phyloP scores from a whole-genome alignment of 2,888 invertebrate species.

The Lomographa bimaculata region DNA sequence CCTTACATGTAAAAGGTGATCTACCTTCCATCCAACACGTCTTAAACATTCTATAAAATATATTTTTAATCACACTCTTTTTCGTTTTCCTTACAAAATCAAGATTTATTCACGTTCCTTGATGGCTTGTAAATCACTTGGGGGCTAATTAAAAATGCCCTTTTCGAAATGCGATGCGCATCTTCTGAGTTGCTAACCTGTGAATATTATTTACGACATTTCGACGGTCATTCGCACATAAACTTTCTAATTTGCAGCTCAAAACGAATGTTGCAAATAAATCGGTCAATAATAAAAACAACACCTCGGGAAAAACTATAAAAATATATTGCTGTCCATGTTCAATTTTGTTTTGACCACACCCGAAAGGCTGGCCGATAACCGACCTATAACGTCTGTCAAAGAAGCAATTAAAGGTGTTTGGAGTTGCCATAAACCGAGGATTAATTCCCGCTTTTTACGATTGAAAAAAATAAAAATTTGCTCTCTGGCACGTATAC shows the following conservation, averaged over 20 bases:
- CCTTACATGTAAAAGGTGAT: conserved; percentile 19
- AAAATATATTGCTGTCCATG: conserved; percentile 72
- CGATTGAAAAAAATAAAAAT: conserved; percentile 45
- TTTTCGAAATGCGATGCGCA: conserved; percentile 50
- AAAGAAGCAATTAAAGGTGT: conserved; percentile 79
- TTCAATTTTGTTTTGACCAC: conserved; percentile 71
- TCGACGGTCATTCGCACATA: conserved; percentile 65
- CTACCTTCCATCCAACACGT: conserved; percentile 15
- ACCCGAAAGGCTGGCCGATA: conserved; percentile 65
- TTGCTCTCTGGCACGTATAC: conserved; percentile 50
- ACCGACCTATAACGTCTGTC: conserved; percentile 74
- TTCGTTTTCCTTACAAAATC: conserved; percentile 43
- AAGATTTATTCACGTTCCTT: conserved; percentile 60
- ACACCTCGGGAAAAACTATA: conserved; percentile 71
- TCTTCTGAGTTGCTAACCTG: conserved; percentile 60
- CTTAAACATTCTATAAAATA: conserved; percentile 21
- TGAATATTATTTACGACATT: conserved; percentile 76
- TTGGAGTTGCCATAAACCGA: conserved; percentile 71
- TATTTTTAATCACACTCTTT: conserved; percentile 31
- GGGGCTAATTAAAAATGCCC: conserved; percentile 72
- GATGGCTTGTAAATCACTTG: conserved; percentile 73
- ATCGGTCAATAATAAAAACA: conserved; percentile 72
- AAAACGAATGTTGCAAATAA: conserved; percentile 63
- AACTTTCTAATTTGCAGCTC: conserved; percentile 79
- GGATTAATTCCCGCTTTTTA: conserved; percentile 63